A percentile compares a stretch with the other conserved stretches of the same genome.
These are phyloP conservation scores for Lanistes nyassanus DNA, from an alignment of 1,140 invertebrate genomes.

Conservation along the genomic window DNA sequence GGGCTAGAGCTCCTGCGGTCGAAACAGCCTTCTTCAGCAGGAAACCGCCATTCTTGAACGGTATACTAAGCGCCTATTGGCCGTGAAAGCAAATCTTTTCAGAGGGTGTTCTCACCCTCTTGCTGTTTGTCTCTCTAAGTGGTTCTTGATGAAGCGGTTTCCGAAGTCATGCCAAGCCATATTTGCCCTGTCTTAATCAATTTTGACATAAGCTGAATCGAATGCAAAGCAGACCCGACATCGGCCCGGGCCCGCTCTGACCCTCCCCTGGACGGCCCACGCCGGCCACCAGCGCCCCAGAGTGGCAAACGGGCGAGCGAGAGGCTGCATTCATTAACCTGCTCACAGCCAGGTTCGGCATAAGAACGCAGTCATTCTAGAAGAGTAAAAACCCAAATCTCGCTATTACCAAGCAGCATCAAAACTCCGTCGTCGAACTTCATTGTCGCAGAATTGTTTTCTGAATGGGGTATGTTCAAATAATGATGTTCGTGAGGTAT, in stretches of 20 bases:
- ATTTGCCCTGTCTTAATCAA: slow-evolving; percentile 19
- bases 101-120: not conserved
- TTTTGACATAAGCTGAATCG: slow-evolving; percentile 11
- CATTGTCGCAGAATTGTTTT: too few species aligned
- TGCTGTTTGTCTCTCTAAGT: slow-evolving; percentile 24
- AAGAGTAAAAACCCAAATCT: too few species aligned
- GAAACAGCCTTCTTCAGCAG: too few species aligned
- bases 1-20: too few species aligned
- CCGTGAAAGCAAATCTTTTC: too few species aligned
- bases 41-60: too few species aligned
- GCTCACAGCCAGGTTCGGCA: not conserved
- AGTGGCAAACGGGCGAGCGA: slow-evolving; percentile 1
- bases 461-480: too few species aligned
- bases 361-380: too few species aligned
- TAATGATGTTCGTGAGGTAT: too few species aligned
- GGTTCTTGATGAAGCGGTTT: slow-evolving; percentile 23
- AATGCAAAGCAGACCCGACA: slow-evolving; percentile 4
- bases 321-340: slow-evolving; percentile 5
- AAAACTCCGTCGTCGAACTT: too few species aligned
- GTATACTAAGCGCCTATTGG: too few species aligned
- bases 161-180: slow-evolving; percentile 25
- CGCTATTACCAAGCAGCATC: too few species aligned
- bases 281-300: not conserved
- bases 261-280: not conserved
- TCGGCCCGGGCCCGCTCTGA: not conserved